Percentiles rank a stretch among this genome's conserved stretches.
These are phyloP conservation scores for Myopa tessellatipennis DNA, from an alignment of 2,888 invertebrate genomes.

Conservation along the genomic window DNA sequence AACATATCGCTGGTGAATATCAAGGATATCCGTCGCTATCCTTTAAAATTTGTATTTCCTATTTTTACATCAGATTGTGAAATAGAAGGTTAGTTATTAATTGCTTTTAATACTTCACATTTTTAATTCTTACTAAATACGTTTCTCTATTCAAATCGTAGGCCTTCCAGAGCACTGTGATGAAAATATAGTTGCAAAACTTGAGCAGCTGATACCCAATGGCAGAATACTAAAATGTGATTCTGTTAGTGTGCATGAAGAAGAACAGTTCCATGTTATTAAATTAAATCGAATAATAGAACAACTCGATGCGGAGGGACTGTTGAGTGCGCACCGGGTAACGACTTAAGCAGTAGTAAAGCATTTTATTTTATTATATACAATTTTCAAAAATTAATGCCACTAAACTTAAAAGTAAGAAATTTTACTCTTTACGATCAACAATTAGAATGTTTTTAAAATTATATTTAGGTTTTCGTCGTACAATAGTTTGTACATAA, in stretches of 20 bases:
- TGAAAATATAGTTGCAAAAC: conserved; percentile 44
- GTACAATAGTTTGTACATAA: not conserved
- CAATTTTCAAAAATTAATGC: too few relatives aligned
- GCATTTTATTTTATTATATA: too few relatives aligned
- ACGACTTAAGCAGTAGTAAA: too few relatives aligned
- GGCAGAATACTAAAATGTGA: conserved; percentile 47
- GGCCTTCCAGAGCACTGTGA: conserved; percentile 47
- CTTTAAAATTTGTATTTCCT: conserved; percentile 60
- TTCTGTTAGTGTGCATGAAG: conserved; percentile 43
- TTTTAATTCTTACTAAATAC: not conserved
- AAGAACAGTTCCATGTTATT: conserved; percentile 46
- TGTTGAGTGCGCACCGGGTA: conserved; percentile 21
- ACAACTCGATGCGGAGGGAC: conserved; percentile 40
- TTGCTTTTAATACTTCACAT: not conserved
- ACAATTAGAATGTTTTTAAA: not conserved
- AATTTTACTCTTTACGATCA: not conserved
- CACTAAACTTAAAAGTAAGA: not conserved
- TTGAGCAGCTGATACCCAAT: conserved; percentile 50
- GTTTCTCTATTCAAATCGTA: conserved; percentile 20
- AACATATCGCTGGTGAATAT: conserved; percentile 57
- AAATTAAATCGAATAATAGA: conserved; percentile 42
- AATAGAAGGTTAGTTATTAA: conserved; percentile 52
- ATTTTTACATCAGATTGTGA: conserved; percentile 59
- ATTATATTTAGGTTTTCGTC: not conserved
- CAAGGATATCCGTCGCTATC: conserved; percentile 61